A percentile compares a stretch with the other conserved stretches of the same genome.
phyloP scores from a whole-genome alignment of 2,888 invertebrate species.

The Deilephila porcellus region DNA sequence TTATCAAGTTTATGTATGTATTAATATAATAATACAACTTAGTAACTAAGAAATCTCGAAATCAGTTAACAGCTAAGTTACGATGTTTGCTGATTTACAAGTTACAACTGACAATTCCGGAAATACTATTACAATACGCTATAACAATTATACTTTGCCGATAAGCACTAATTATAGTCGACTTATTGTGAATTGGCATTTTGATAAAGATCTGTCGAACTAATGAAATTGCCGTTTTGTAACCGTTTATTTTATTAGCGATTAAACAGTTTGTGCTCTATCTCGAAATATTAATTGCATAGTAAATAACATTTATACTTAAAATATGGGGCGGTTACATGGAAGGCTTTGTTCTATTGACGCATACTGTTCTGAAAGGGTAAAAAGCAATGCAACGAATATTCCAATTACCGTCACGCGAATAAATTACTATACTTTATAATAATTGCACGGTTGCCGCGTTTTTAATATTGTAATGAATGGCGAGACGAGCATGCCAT shows the following conservation, averaged over 20 bases:
- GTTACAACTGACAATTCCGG: constrained; percentile 12
- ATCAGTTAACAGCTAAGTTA: not conserved
- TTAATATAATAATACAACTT: no score
- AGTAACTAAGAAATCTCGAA: not conserved
- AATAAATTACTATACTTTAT: no score
- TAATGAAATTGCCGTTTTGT: constrained; percentile 28
- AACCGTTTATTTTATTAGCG: constrained; percentile 16
- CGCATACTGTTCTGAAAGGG: no score
- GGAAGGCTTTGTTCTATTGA: no score
- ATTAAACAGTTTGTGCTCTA: not conserved
- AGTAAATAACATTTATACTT: no score
- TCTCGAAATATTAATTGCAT: constrained; percentile 3
- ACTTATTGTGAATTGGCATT: constrained; percentile 47
- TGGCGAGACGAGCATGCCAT: no score
- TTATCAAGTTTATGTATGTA: no score
- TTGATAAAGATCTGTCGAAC: constrained; percentile 46
- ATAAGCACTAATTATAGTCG: constrained; percentile 41
- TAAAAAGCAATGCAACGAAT: not conserved
- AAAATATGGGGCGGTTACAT: not conserved
- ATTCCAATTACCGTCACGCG: not conserved
- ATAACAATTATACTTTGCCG: constrained; percentile 27
- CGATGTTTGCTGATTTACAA: not conserved
- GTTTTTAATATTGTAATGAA: no score
- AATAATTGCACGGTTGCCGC: no score
- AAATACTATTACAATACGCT: not conserved